Evolutionary conservation across 2,797 vertebrate genomes (phyloP), one percentile per base, ranked within the genome.

Genomic region (Danio aesculapii): DNA sequence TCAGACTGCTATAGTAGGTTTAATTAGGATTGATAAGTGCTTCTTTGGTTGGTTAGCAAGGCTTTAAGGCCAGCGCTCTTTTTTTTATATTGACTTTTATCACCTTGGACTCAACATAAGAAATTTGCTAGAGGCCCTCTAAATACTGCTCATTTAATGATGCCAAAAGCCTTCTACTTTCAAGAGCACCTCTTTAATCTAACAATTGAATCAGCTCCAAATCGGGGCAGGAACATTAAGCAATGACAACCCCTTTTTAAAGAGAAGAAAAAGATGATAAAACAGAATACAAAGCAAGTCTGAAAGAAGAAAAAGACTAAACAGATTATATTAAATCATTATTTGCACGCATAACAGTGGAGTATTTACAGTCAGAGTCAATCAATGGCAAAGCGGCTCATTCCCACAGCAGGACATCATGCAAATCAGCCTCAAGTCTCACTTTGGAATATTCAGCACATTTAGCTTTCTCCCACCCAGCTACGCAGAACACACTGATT

Each of bases 301-400:
- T 30, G 30, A 3, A 30, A 30, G 30, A 30, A 30, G 30, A 30
- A 30, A 30, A 30, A 30, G 30, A 3, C 30, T 30, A 3, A 30
- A 30, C 1, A 30, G 30, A 30, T 30, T 1, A 30, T 30, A 30
- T 30, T 30, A 30, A 30, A 68, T 50, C 61, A 57, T 77, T 70
- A 79, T 86, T 78, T 81, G 68, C 58, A 78, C 79, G 83, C 75
- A 68, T 79, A 85, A 87, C 86, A 76, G 76, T 63, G 77, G 90
- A 90, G 88, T 91, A 89, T 87, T 14, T 81, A 77, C 84, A 89
- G 81, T 88, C 82, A 81, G 84, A 77, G 59, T 69, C 64, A 77
- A 19, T 77, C 64, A 21, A 63, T 46, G 46, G 70, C 73, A 80
- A 81, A 85, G 79, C 79, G 76, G 49, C 75, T 41, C 47, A 79